Evolutionary conservation across 2,888 invertebrate species (phyloP), one percentile per base, ranked within the genome.

Genomic region (Troides oblongomaculatus): DNA sequence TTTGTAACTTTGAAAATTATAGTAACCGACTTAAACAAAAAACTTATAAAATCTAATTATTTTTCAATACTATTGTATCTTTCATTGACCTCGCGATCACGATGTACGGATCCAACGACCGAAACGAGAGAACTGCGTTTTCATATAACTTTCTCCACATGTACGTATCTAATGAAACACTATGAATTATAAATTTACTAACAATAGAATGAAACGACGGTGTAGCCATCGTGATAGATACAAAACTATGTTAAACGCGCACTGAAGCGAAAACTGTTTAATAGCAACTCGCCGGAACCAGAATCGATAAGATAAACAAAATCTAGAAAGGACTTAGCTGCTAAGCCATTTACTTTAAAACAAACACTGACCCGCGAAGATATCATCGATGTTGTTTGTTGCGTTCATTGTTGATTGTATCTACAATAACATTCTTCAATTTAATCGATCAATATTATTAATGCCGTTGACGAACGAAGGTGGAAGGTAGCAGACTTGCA

Each of bases 271-370:
- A 81, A 82, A 80, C 72, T 56, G 56, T 64, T 78, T 76, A 68
- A 73, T 76, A 75, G 74, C 72, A 68, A 75, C 73, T 72, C 71
- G 77, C 72, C 71, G 77, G 79, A 79, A 78, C 75, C 79, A 78
- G 80, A 74, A 75, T 77, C 78, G 89, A 90, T 90, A 87, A 90
- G 89, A 88, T 89, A 50, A 17, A 89, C 74, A 75, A 64, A 72
- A 72, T 70, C 56, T 65, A 68, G 62, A 70, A 68, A 70, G 69
- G 68, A 72, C 66, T 67, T 58, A 64, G 71, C 62, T 71, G 68
- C 25, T 46, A 30, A n/a, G n/a, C 25, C 60, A n/a, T 63, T 60
- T 64, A 60, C 36, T 50, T 69, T 60, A 59, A 64, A 74, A 68
- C 23, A 70, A 77, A 74, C 80, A 85, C 88, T 81, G 84, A 89